phyloP scores from a whole-genome alignment of 2,797 vertebrate species.

The Triplophysa yarkandensis region DNA sequence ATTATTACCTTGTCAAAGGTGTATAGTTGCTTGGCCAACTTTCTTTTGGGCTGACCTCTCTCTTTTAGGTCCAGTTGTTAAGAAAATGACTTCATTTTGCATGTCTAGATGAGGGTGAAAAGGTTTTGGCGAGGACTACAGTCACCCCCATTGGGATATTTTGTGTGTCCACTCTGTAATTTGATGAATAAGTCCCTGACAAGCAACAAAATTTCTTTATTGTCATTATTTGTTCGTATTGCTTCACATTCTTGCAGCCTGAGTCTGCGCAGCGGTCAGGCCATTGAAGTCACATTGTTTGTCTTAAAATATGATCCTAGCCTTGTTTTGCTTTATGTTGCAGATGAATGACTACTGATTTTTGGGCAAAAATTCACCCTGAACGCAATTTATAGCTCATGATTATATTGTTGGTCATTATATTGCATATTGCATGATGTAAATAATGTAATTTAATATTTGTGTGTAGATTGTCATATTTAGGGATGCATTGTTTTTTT shows the following conservation, averaged over 20 bases:
- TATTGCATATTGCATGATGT: not conserved
- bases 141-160: conserved; percentile 43
- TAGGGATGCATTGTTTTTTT: not conserved
- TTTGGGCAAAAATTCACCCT: conserved; percentile 32
- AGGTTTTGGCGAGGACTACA: conserved; percentile 39
- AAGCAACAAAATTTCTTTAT: conserved; percentile 63
- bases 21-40: conserved; percentile 27
- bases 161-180: conserved; percentile 41
- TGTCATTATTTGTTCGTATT: conserved; percentile 59
- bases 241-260: conserved; percentile 63
- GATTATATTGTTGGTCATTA: conserved; percentile 4
- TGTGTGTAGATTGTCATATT: not conserved
- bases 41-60: conserved; percentile 38
- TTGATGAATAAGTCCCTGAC: conserved; percentile 59
- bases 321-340: conserved; percentile 52
- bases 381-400: conserved; percentile 5
- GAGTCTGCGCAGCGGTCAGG: conserved; percentile 52
- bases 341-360: conserved; percentile 63
- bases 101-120: conserved; percentile 61
- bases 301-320: conserved; percentile 61
- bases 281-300: conserved; percentile 54
- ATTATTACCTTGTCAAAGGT: conserved; percentile 52
- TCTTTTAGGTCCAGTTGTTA: conserved; percentile 43
- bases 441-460: not conserved
- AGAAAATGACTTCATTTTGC: conserved; percentile 70